These are phyloP conservation scores for Molossus alvarezi DNA, from an alignment of 2,797 vertebrate species.

Conservation along the genomic window DNA sequence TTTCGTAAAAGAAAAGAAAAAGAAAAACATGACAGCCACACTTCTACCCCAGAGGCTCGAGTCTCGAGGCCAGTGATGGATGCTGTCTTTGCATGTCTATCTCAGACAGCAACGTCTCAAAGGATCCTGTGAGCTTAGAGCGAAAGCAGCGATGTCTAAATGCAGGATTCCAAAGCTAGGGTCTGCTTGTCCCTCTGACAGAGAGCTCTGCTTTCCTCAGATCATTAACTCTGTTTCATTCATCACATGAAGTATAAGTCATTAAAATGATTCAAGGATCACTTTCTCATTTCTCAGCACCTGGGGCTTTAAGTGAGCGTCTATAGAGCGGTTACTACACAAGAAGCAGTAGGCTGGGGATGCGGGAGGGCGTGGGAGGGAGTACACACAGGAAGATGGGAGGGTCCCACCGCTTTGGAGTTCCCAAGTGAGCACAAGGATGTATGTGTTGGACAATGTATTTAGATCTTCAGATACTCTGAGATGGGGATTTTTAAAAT, in stretches of 20 bases:
- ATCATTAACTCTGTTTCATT: not conserved
- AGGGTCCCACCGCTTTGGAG: not conserved
- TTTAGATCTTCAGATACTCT: not conserved
- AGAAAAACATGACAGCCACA: not conserved
- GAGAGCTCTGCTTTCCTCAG: not conserved
- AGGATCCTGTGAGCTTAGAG: not conserved
- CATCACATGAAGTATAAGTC: conserved; percentile 8
- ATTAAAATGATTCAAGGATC: not conserved
- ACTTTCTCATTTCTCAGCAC: not conserved
- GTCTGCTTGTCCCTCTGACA: not conserved
- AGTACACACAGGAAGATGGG: not conserved
- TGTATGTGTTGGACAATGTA: not conserved
- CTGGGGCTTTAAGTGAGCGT: not conserved
- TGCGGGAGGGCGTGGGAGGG: no score
- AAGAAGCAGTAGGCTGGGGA: not conserved
- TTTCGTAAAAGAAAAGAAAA: not conserved
- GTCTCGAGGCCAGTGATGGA: not conserved
- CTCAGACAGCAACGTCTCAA: not conserved
- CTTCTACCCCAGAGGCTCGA: not conserved
- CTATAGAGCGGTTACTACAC: not conserved
- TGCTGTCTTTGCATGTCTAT: not conserved
- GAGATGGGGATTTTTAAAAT: not conserved
- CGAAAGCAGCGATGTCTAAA: not conserved
- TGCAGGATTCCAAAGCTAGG: not conserved
- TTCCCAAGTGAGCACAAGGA: not conserved